Percentiles rank a stretch among this genome's conserved stretches.
phyloP scores from a whole-genome alignment of 2,113 vertebrate species.

The Perccottus glenii region DNA sequence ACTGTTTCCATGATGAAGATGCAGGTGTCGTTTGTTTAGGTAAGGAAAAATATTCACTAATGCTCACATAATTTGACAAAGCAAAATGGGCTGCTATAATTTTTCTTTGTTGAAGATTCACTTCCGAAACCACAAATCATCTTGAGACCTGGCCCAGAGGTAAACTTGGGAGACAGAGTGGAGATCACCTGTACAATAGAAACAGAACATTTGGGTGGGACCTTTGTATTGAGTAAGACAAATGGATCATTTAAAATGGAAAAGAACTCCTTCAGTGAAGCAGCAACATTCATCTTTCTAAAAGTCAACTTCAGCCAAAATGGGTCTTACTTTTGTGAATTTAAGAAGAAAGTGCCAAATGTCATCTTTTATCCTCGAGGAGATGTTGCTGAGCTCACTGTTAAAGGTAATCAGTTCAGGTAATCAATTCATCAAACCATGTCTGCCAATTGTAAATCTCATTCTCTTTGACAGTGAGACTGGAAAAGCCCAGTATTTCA shows the following conservation, averaged over 20 bases:
- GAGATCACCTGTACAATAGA: constrained; percentile 63
- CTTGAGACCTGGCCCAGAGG: constrained; percentile 40
- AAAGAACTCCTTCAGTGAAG: constrained; percentile 42
- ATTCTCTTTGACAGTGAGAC: background rate
- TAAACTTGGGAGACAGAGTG: constrained; percentile 64
- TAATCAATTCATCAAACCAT: background rate
- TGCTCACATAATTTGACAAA: too few relatives aligned
- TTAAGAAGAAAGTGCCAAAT: constrained; percentile 59
- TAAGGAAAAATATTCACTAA: constrained; percentile 18
- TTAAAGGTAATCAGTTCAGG: constrained; percentile 38
- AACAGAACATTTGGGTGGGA: constrained; percentile 54
- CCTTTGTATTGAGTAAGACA: constrained; percentile 42
- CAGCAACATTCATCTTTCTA: constrained; percentile 54
- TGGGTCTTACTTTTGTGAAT: constrained; percentile 72
- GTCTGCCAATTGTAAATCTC: background rate
- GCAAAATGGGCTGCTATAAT: background rate
- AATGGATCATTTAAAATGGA: constrained; percentile 44
- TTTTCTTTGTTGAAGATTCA: constrained; percentile 44
- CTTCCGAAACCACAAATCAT: constrained; percentile 60
- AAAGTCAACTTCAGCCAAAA: constrained; percentile 50
- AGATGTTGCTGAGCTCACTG: constrained; percentile 31
- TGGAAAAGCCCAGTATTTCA: background rate
- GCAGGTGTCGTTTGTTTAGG: constrained; percentile 74
- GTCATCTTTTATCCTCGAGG: constrained; percentile 61
- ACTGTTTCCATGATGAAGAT: constrained; percentile 65